Evolutionary conservation across 2,113 vertebrate genomes (phyloP).

Genomic region (Pionites leucogaster): DNA sequence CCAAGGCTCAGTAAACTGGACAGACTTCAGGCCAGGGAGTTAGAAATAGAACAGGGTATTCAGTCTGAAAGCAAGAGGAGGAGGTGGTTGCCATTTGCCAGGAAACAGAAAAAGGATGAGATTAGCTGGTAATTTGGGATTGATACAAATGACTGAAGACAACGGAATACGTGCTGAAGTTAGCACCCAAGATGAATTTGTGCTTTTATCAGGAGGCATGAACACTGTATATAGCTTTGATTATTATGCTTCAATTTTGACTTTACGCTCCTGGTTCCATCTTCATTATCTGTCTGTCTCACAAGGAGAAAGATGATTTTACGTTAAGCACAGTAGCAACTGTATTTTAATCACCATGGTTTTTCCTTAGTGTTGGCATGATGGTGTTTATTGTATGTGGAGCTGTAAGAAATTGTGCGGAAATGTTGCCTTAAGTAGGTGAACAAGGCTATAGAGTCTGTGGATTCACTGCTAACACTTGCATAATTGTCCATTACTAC

Average conservation of each 20-base stretch:
- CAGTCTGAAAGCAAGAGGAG: background rate
- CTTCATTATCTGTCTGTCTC: background rate
- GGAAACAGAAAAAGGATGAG: background rate
- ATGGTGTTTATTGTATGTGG: background rate
- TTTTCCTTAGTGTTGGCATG: background rate
- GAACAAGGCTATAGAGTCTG: background rate
- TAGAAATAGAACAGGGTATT: background rate
- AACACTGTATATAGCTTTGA: background rate
- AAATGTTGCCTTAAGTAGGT: constrained; percentile 19
- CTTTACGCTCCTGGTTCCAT: background rate
- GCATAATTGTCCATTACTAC: constrained; percentile 64
- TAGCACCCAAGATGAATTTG: background rate
- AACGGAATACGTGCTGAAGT: background rate
- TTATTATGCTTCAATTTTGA: background rate
- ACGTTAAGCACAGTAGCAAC: background rate
- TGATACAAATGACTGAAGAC: background rate
- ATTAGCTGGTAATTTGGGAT: background rate
- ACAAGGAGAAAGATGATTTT: background rate
- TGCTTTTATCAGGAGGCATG: background rate
- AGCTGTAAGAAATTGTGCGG: background rate
- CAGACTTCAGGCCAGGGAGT: background rate
- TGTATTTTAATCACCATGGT: background rate
- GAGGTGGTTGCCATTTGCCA: background rate
- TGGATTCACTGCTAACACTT: background rate
- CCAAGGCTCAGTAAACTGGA: background rate